These are phyloP conservation scores for Sciurus vulgaris DNA, from an alignment of 2,797 vertebrate species.

Conservation along the genomic window DNA sequence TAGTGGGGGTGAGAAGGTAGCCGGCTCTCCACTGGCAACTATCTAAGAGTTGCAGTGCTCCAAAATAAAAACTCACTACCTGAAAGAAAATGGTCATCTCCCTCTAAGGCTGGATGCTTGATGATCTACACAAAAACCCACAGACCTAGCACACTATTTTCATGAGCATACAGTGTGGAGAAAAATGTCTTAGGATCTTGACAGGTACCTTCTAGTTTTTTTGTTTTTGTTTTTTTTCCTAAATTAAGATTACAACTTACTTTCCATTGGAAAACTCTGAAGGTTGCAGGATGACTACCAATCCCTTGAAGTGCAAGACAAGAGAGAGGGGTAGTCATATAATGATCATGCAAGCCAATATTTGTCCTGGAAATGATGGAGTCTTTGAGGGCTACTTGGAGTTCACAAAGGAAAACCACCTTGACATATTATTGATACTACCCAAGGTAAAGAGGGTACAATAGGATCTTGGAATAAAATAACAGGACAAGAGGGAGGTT, in stretches of 20 bases:
- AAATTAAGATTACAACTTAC: background rate
- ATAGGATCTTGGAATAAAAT: background rate
- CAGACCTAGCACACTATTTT: background rate
- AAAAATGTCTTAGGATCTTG: background rate
- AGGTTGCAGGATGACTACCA: background rate
- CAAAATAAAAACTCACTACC: background rate
- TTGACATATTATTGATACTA: background rate
- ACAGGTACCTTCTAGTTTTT: background rate
- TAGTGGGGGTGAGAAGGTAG: background rate
- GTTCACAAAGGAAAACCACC: background rate
- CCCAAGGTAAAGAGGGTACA: background rate
- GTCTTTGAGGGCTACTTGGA: background rate
- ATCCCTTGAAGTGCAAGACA: background rate
- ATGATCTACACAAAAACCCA: background rate
- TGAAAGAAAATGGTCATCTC: background rate
- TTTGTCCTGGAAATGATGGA: background rate
- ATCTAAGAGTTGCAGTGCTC: background rate
- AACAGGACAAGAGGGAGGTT: background rate
- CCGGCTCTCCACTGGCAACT: background rate
- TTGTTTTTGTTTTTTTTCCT: background rate
- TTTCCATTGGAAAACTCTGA: slow-evolving; percentile 35
- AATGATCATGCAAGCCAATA: background rate
- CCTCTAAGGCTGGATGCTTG: background rate
- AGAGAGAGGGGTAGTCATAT: background rate
- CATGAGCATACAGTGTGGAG: background rate